Evolutionary conservation across 2,113 vertebrate genomes (phyloP), one percentile per base, ranked within the genome.

Genomic region (Loxodonta africana): DNA sequence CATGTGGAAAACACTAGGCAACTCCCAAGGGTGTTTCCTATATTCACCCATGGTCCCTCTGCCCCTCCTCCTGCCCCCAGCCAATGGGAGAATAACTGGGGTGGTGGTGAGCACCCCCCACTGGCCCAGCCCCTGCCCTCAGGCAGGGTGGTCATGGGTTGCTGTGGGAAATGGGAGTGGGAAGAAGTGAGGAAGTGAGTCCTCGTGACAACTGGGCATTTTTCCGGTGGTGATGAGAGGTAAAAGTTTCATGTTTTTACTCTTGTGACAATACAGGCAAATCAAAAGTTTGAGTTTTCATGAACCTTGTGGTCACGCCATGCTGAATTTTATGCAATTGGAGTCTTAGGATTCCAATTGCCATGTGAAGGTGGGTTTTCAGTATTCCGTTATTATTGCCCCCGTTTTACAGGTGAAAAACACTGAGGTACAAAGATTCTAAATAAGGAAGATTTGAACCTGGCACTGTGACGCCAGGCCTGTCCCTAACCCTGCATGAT

Each of bases 321-420:
- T 1, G 33, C 46, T 77, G 23, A 17, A 3, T 33, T 41, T 63
- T 28, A 33, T 14, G 33, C 0, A 6, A 12, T 4, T 37, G 15
- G 80, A 15, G 30, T 62, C 62, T 18, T 8, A 15, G 17, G 44
- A 65, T 69, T 77, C 74, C 23, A 8, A 41, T 12, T 10, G 67
- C 87, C 26, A 10, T 33, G 3, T 20, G 18, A 37, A 21, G 26
- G 53, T 23, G 8, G n/a, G 8, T 74, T 76, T 62, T 94, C 28
- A 25, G 33, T 69, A 30, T 37, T 65, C 80, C 73, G 23, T 84
- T 71, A 3, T 83, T 30, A 28, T 48, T 8, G 28, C 15, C 62
- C 41, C 44, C 23, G 0, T 81, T 73, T 91, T 85, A 63, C 5
- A 67, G 71, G 91, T 41, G 51, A 65, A 25, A 33, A 73, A 25